Conservation (phyloP, 2,797 vertebrate species). For the Dromococcyx pavoninus region DNA sequence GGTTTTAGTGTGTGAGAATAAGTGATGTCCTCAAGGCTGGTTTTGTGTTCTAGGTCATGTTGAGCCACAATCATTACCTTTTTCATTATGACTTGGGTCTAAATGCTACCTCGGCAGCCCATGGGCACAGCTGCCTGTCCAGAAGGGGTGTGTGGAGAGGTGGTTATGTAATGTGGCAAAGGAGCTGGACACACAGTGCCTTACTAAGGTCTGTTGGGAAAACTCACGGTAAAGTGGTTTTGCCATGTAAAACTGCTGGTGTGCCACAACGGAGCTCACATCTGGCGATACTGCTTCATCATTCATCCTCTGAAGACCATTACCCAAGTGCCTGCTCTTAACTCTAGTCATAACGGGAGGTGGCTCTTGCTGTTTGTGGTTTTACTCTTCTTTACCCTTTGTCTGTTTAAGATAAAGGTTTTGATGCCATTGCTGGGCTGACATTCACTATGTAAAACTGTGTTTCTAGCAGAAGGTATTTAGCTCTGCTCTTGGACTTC, state of each 20-base stretch:
- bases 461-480: not conserved
- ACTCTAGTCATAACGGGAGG: not conserved
- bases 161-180: rapidly evolving
- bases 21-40: not conserved
- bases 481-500: not conserved
- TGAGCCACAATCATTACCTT: rapidly evolving
- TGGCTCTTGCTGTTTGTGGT: not conserved
- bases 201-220: not conserved
- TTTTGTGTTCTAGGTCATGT: not conserved
- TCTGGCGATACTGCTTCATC: not conserved
- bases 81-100: not conserved
- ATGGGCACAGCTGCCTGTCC: not conserved
- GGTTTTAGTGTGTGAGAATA: not conserved
- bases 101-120: not conserved
- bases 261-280: not conserved
- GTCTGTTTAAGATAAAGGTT: not conserved
- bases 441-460: rapidly evolving
- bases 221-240: not conserved
- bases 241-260: not conserved
- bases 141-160: not conserved
- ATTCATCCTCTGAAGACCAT: not conserved
- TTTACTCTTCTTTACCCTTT: not conserved
- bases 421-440: not conserved
- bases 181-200: not conserved
- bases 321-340: not conserved